These are phyloP conservation scores for Hybognathus amarus DNA, from an alignment of 2,797 vertebrate genomes.

Conservation along the genomic window DNA sequence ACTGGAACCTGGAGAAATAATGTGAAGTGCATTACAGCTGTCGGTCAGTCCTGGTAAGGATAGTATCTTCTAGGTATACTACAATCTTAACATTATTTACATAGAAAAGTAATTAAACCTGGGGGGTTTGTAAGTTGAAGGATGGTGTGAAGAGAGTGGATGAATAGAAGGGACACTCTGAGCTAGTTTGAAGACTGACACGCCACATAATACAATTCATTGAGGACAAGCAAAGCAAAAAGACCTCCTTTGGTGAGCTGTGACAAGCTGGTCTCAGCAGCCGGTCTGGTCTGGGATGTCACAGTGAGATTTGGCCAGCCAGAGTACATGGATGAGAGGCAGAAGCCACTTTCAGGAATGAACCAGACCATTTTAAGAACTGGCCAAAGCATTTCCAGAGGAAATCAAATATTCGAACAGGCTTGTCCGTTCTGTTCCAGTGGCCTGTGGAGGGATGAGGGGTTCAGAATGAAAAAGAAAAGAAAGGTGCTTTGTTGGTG, in stretches of 20 bases:
- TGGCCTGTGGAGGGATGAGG: conserved; percentile 25
- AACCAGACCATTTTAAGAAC: conserved; percentile 11
- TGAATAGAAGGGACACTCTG: conserved; percentile 18
- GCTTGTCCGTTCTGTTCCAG: conserved; percentile 14
- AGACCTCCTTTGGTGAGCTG: conserved; percentile 57
- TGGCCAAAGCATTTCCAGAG: conserved; percentile 20
- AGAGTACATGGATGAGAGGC: conserved; percentile 57
- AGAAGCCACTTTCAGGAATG: conserved; percentile 18
- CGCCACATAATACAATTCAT: conserved; percentile 53
- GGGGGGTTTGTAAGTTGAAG: neutral
- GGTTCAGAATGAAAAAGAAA: conserved; percentile 1
- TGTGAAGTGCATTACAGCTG: neutral
- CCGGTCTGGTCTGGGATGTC: conserved; percentile 50
- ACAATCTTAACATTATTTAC: conserved; percentile 2
- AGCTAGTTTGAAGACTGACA: conserved; percentile 56
- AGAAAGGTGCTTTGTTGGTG: conserved; percentile 55
- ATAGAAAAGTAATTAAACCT: conserved; percentile 24
- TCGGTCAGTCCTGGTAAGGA: too few relatives aligned
- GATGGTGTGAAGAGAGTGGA: neutral
- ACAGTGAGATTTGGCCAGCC: conserved; percentile 64
- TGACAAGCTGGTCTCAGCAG: conserved; percentile 48
- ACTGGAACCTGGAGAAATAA: conserved; percentile 13
- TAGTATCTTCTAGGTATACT: neutral
- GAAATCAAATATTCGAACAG: conserved; percentile 41
- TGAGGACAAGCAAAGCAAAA: conserved; percentile 61